Percentiles rank a stretch among this genome's conserved stretches.
phyloP scores from a whole-genome alignment of 2,888 invertebrate species.

The Artemia sp. region DNA sequence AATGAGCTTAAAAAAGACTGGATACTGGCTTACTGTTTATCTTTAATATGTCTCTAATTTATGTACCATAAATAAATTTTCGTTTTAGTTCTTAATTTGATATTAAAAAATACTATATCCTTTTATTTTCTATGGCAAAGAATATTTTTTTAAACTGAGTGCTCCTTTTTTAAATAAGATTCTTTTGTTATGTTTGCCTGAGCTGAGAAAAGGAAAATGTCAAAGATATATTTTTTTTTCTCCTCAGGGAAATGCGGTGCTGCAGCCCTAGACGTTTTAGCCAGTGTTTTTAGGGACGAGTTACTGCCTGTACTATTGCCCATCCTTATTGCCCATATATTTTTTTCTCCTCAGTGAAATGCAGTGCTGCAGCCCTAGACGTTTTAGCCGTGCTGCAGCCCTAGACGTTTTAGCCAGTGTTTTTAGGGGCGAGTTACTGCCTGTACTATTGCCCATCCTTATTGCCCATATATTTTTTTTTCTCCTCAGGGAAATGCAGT shows the following conservation, averaged over 20 bases:
- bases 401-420: too few relatives aligned
- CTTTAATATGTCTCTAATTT: too few relatives aligned
- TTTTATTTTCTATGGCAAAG: too few relatives aligned
- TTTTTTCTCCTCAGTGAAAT: too few relatives aligned
- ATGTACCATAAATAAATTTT: too few relatives aligned
- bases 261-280: slow-evolving; percentile 88
- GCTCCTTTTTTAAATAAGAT: not conserved
- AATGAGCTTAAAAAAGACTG: too few relatives aligned
- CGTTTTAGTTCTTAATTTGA: not conserved
- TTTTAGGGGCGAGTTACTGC: not conserved
- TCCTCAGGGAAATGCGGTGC: slow-evolving; percentile 78
- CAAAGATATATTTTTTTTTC: slow-evolving; percentile 8
- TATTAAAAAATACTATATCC: not conserved
- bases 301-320: slow-evolving; percentile 83
- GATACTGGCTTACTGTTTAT: too few relatives aligned
- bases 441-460: not conserved
- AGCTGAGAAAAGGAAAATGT: too few relatives aligned
- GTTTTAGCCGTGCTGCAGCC: too few relatives aligned
- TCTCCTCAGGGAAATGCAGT: slow-evolving; percentile 64
- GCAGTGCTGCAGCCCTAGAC: too few relatives aligned
- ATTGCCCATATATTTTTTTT: slow-evolving; percentile 16
- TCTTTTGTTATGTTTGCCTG: not conserved
- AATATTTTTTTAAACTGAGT: not conserved
- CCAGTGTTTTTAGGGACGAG: slow-evolving; percentile 90
- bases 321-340: slow-evolving; percentile 45